Evolutionary conservation across 2,888 invertebrate species (phyloP).

Genomic region (Nycteola revayana): DNA sequence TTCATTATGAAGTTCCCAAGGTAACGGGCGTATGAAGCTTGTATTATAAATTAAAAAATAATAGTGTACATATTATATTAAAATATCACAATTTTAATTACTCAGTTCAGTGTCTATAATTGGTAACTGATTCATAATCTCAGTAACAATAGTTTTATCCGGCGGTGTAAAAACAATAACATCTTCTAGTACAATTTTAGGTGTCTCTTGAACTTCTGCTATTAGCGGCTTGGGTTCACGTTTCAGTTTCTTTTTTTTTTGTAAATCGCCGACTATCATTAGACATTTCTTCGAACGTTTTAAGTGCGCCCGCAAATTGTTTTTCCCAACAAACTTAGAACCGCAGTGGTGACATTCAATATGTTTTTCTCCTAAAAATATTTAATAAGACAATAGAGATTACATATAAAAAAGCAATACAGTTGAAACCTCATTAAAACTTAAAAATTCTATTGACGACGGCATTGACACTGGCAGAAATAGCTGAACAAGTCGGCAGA

Average conservation of each 20-base stretch:
- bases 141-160: not conserved
- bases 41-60: not conserved
- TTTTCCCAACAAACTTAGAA: slow-evolving; percentile 28
- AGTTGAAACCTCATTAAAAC: no score
- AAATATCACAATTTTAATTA: slow-evolving; percentile 11
- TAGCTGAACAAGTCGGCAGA: no score
- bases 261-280: not conserved
- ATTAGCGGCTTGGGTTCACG: not conserved
- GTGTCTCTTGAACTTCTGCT: not conserved
- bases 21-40: not conserved
- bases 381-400: no score
- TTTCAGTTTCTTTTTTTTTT: not conserved
- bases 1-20: no score
- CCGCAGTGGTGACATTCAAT: slow-evolving; percentile 47
- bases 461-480: no score
- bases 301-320: slow-evolving; percentile 38
- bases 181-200: not conserved
- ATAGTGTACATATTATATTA: no score
- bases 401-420: no score
- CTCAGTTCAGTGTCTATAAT: slow-evolving; percentile 29
- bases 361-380: slow-evolving; percentile 44
- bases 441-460: no score
- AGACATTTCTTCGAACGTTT: not conserved
- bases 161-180: slow-evolving; percentile 4
- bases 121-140: slow-evolving; percentile 14